Conservation (phyloP, 2,888 invertebrate species). For the Danaus chrysippus region DNA sequence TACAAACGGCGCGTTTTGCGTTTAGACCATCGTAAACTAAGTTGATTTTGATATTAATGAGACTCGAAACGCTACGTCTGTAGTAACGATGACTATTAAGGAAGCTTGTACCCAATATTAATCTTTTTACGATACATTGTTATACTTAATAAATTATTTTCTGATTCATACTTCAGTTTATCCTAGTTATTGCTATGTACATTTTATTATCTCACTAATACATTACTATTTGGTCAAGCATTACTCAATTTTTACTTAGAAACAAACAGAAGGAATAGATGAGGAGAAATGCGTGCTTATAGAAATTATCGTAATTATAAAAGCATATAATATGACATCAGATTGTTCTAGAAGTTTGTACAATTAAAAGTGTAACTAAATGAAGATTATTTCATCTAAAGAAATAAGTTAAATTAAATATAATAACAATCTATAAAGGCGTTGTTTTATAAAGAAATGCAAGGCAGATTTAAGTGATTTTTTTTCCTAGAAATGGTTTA, state of each 20-base stretch:
- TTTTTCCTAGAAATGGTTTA: constrained; percentile 49
- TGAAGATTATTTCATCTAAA: background rate
- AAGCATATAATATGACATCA: background rate
- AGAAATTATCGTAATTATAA: background rate
- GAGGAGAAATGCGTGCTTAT: too few species aligned
- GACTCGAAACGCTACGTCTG: too few species aligned
- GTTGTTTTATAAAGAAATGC: background rate
- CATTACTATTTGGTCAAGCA: constrained; percentile 39
- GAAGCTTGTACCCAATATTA: background rate
- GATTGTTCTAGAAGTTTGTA: background rate
- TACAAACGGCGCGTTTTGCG: too few species aligned
- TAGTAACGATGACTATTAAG: too few species aligned
- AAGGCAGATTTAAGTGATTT: background rate
- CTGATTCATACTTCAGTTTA: too few species aligned
- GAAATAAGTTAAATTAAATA: background rate
- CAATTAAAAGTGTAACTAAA: constrained; percentile 9
- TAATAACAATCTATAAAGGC: background rate
- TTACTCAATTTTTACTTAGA: background rate
- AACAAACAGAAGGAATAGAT: too few species aligned
- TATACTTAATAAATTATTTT: too few species aligned
- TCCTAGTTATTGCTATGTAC: constrained; percentile 41
- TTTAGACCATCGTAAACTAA: too few species aligned
- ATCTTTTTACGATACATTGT: constrained; percentile 13
- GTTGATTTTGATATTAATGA: too few species aligned
- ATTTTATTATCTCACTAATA: constrained; percentile 57